These are phyloP conservation scores for Minunthozetes semirufus DNA, from an alignment of 2,888 invertebrate species.

Conservation along the genomic window DNA sequence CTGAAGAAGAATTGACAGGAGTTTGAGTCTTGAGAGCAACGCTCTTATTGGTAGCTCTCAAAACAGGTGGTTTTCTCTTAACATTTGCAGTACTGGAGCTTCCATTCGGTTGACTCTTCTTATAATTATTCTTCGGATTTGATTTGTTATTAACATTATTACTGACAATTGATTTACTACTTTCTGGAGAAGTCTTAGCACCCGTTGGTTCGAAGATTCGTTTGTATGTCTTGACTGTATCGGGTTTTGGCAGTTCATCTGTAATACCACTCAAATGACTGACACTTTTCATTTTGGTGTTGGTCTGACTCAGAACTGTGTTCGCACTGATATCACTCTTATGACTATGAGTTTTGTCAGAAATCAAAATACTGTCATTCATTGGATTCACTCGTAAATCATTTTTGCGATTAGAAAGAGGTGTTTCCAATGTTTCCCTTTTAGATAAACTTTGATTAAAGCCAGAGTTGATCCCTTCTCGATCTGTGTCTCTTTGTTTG, in stretches of 20 bases:
- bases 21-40: not conserved
- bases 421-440: slow-evolving; percentile 20
- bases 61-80: slow-evolving; percentile 16
- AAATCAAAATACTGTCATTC: slow-evolving; percentile 25
- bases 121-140: slow-evolving; percentile 14
- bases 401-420: slow-evolving; percentile 18
- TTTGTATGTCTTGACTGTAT: slow-evolving; percentile 40
- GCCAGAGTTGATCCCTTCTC: not conserved
- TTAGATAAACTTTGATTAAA: not conserved
- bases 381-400: slow-evolving; percentile 17
- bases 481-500: not conserved
- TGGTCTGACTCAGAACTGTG: not conserved
- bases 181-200: not conserved
- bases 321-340: not conserved
- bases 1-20: not conserved
- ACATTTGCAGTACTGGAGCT: not conserved
- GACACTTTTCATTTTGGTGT: slow-evolving; percentile 4
- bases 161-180: not conserved
- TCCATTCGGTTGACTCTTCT: not conserved
- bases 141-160: not conserved
- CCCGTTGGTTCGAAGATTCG: slow-evolving; percentile 17
- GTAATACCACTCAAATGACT: slow-evolving; percentile 12
- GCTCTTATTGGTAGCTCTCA: not conserved
- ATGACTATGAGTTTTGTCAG: not conserved
- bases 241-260: slow-evolving; percentile 41